phyloP scores from a whole-genome alignment of 1,140 invertebrate genomes.

The Kradibia gibbosae region DNA sequence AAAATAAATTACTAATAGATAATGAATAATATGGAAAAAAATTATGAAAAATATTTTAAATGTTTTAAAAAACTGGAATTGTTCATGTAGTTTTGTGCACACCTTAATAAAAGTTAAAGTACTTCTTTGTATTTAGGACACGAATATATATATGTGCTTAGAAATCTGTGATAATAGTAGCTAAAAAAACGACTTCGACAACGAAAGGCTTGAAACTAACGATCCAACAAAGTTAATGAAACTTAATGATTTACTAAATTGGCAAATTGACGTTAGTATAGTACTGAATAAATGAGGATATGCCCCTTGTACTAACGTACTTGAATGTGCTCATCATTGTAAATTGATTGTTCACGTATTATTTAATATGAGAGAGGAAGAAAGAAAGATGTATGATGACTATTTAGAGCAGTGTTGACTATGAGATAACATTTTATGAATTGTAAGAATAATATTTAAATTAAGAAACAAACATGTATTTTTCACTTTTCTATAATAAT shows the following conservation, averaged over 20 bases:
- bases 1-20: no score
- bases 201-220: slow-evolving; percentile 50
- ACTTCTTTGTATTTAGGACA: no score
- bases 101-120: no score
- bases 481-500: no score
- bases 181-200: not conserved
- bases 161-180: not conserved
- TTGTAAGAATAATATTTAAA: no score
- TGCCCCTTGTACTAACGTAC: slow-evolving; percentile 53
- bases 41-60: no score
- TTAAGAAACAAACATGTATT: no score
- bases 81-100: no score
- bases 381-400: slow-evolving; percentile 30
- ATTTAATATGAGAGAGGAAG: not conserved
- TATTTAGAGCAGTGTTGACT: no score
- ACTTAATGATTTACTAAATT: slow-evolving; percentile 72
- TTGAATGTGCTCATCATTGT: slow-evolving; percentile 62
- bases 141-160: not conserved
- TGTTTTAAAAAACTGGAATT: no score
- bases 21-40: no score
- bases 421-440: no score
- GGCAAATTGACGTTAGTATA: slow-evolving; percentile 67
- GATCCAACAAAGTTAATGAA: slow-evolving; percentile 69
- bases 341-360: slow-evolving; percentile 60
- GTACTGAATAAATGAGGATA: slow-evolving; percentile 72